Percentiles rank a stretch among this genome's conserved stretches.
Conservation (phyloP, 2,797 vertebrate genomes). For the Melanotaenia nigrans region DNA sequence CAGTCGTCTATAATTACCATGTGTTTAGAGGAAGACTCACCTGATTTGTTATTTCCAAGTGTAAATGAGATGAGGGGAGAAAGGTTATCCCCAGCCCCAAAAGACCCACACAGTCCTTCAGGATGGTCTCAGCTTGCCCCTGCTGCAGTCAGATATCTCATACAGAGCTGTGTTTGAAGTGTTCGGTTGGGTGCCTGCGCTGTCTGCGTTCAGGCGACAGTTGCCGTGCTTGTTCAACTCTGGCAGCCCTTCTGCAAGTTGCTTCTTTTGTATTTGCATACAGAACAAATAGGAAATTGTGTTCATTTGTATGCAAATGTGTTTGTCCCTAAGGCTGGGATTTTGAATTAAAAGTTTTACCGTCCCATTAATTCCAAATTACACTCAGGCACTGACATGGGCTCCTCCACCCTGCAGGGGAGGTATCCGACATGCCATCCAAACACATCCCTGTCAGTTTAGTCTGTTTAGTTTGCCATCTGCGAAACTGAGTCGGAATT, state of each 20-base stretch:
- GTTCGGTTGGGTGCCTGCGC: slow-evolving; percentile 76
- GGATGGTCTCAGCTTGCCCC: slow-evolving; percentile 66
- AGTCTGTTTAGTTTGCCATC: slow-evolving; percentile 80
- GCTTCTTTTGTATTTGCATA: slow-evolving; percentile 84
- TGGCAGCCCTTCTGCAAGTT: slow-evolving; percentile 68
- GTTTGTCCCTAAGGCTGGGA: slow-evolving; percentile 85
- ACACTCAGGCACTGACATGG: slow-evolving; percentile 81
- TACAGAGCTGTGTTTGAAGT: slow-evolving; percentile 80
- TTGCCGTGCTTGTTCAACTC: slow-evolving; percentile 61
- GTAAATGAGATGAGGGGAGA: slow-evolving; percentile 76
- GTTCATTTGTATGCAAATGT: slow-evolving; percentile 91
- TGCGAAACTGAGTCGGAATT: slow-evolving; percentile 71
- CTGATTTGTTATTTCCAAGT: slow-evolving; percentile 79
- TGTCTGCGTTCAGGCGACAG: slow-evolving; percentile 48
- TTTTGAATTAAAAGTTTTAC: slow-evolving; percentile 89
- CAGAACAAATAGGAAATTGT: slow-evolving; percentile 88
- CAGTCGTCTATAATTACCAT: slow-evolving; percentile 74
- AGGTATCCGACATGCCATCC: slow-evolving; percentile 67
- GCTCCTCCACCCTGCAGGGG: slow-evolving; percentile 71
- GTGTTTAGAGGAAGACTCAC: slow-evolving; percentile 67
- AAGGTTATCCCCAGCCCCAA: slow-evolving; percentile 69
- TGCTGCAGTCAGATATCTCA: slow-evolving; percentile 73
- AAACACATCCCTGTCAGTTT: slow-evolving; percentile 76
- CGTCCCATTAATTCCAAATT: slow-evolving; percentile 88
- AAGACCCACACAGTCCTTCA: slow-evolving; percentile 60